phyloP scores from a whole-genome alignment of 2,113 vertebrate species.

The Stigmatopora nigra region DNA sequence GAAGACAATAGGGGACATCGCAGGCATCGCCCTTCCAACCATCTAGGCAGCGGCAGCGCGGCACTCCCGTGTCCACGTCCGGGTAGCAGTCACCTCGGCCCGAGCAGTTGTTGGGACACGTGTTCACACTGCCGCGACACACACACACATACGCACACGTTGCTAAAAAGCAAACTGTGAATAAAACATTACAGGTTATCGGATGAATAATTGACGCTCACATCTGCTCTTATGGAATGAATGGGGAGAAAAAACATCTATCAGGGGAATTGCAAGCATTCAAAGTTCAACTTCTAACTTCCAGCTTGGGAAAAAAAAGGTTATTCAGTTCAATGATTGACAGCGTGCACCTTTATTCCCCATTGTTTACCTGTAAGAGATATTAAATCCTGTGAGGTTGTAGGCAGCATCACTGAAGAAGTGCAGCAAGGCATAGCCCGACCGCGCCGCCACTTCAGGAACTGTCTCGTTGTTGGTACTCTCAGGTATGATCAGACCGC shows the following conservation, averaged over 20 bases:
- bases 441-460: conserved; percentile 86
- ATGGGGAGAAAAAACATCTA: background rate
- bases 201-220: conserved; percentile 1
- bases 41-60: conserved; percentile 76
- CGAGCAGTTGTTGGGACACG: conserved; percentile 92
- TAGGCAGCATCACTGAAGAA: conserved; percentile 99
- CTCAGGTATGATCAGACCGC: conserved; percentile 93
- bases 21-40: conserved; percentile 90
- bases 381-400: conserved; percentile 97
- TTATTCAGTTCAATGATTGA: background rate
- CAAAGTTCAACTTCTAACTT: background rate
- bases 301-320: background rate
- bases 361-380: conserved; percentile 77
- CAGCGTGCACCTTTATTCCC: background rate
- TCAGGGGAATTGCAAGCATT: background rate
- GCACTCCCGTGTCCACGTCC: conserved; percentile 54
- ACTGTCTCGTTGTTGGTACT: conserved; percentile 84
- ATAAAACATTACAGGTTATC: conserved; percentile 17
- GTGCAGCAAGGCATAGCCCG: conserved; percentile 87
- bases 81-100: conserved; percentile 77
- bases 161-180: conserved; percentile 4
- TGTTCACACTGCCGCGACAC: conserved; percentile 72
- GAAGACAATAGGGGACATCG: conserved; percentile 78
- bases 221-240: conserved; percentile 17
- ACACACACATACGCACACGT: background rate